Percentiles rank a stretch among this genome's conserved stretches.
These are phyloP conservation scores for Drosophila albomicans DNA, from an alignment of 1,140 invertebrate genomes.

Conservation along the genomic window DNA sequence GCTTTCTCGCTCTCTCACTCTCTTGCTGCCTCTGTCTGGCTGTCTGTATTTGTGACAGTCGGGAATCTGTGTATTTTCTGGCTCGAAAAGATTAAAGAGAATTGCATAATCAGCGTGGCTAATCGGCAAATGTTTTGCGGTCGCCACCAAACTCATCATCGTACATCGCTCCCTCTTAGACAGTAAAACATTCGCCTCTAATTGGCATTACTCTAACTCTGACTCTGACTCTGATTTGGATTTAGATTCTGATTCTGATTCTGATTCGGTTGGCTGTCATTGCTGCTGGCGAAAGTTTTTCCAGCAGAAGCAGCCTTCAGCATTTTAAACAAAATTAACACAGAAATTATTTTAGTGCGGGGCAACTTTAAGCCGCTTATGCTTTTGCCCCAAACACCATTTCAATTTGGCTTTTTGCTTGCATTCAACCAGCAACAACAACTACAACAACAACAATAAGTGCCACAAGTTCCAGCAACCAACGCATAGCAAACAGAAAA, in stretches of 20 bases:
- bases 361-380: conserved; percentile 74
- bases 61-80: conserved; percentile 7
- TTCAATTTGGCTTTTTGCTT: conserved; percentile 44
- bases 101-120: conserved; percentile 69
- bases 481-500: not conserved
- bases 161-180: not conserved
- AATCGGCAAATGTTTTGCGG: conserved; percentile 65
- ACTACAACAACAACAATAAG: conserved; percentile 1
- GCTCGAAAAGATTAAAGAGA: conserved; percentile 61
- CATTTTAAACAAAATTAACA: conserved; percentile 75
- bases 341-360: conserved; percentile 75
- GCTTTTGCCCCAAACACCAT: conserved; percentile 29
- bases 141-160: conserved; percentile 9
- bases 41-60: conserved; percentile 1
- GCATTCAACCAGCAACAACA: conserved; percentile 9
- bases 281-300: conserved; percentile 39
- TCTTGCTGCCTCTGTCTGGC: not conserved
- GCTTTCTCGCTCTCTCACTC: not conserved
- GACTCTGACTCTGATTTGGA: too few relatives aligned
- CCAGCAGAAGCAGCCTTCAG: conserved; percentile 32
- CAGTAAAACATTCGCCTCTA: conserved; percentile 49
- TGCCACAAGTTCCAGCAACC: conserved; percentile 4
- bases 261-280: conserved; percentile 6
- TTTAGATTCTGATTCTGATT: too few relatives aligned
- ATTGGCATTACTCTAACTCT: conserved; percentile 65